These are phyloP conservation scores for Hypomecis punctinalis DNA, from an alignment of 2,888 invertebrate species.

Conservation along the genomic window DNA sequence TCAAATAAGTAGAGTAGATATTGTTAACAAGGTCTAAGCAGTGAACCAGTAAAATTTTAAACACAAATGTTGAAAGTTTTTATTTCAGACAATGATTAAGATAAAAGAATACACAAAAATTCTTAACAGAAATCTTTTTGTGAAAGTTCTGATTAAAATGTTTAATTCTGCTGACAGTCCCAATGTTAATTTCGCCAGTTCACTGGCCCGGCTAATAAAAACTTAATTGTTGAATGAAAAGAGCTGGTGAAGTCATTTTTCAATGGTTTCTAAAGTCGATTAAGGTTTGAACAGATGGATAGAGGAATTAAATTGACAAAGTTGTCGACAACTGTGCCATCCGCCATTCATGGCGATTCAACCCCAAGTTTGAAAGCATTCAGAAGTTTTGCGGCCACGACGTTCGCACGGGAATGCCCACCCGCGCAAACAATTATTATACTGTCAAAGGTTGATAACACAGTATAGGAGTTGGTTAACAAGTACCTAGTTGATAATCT, in stretches of 20 bases:
- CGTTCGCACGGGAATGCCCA: conserved; percentile 35
- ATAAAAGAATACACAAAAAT: not conserved
- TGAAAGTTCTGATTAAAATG: conserved; percentile 18
- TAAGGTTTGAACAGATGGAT: conserved; percentile 54
- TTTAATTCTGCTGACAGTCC: conserved; percentile 35
- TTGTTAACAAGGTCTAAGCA: conserved; percentile 2
- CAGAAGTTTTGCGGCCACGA: conserved; percentile 63
- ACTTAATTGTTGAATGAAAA: conserved; percentile 33
- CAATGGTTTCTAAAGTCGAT: conserved; percentile 39
- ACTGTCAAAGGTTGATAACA: not conserved
- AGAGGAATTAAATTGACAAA: conserved; percentile 70
- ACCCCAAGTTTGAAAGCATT: conserved; percentile 72
- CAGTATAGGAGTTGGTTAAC: too few species aligned
- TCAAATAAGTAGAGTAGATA: conserved; percentile 10
- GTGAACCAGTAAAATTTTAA: not conserved
- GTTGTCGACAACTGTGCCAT: conserved; percentile 68
- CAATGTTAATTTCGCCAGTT: conserved; percentile 26
- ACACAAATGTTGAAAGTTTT: too few species aligned
- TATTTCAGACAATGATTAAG: not conserved
- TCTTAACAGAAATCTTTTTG: not conserved
- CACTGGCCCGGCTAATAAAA: conserved; percentile 42
- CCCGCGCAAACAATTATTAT: conserved; percentile 14
- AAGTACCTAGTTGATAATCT: too few species aligned
- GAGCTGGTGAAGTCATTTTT: conserved; percentile 30
- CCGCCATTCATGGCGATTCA: conserved; percentile 65